phyloP scores from a whole-genome alignment of 2,113 vertebrate species.

The Bubalus kerabau region DNA sequence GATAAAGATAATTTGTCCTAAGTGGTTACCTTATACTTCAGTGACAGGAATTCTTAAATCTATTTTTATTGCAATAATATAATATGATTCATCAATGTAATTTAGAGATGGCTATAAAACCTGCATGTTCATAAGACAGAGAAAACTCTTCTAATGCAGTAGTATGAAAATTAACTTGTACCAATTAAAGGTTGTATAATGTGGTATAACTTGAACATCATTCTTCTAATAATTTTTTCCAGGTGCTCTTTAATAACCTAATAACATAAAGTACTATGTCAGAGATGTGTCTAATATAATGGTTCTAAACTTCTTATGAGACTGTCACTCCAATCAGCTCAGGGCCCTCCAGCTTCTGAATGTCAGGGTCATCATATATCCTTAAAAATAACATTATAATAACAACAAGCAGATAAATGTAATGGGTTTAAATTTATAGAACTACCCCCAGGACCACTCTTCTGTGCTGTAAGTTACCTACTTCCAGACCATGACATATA shows the following conservation, averaged over 20 bases:
- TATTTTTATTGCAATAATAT: slow-evolving; percentile 7
- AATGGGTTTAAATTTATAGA: neutral
- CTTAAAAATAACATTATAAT: neutral
- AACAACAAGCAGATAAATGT: neutral
- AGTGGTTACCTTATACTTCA: neutral
- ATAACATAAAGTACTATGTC: neutral
- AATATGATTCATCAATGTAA: neutral
- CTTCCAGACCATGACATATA: neutral
- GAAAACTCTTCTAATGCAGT: neutral
- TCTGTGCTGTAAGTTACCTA: neutral
- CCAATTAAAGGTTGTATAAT: neutral
- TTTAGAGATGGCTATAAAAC: slow-evolving; percentile 3
- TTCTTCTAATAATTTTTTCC: slow-evolving; percentile 2
- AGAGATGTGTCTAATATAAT: neutral
- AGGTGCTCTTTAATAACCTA: neutral
- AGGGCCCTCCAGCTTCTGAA: neutral
- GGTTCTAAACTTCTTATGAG: neutral
- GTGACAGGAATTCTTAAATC: neutral
- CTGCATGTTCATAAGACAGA: neutral
- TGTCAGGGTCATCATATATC: neutral
- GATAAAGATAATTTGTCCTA: neutral
- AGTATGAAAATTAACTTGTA: slow-evolving; percentile 1
- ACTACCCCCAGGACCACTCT: neutral
- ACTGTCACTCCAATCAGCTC: neutral
- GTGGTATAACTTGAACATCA: neutral